Conservation (phyloP, 2,888 invertebrate species). For the Agrochola circellaris region DNA sequence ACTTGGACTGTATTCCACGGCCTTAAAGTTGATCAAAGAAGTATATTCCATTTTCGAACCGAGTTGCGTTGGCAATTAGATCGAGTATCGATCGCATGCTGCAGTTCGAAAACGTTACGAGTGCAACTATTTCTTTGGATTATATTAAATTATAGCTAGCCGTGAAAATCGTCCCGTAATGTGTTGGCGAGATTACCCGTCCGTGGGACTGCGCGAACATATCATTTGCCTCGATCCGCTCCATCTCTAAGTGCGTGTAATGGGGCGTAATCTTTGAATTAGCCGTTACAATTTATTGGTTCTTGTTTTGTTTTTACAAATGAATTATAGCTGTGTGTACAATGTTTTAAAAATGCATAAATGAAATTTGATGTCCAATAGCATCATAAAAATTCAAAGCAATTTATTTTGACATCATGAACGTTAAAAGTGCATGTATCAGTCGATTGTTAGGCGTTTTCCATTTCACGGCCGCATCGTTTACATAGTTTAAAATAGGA, state of each 20-base stretch:
- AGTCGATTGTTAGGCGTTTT: slow-evolving; percentile 18
- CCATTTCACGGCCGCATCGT: slow-evolving; percentile 36
- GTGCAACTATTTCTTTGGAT: slow-evolving; percentile 90
- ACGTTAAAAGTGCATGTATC: slow-evolving; percentile 28
- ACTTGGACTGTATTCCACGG: slow-evolving; percentile 72
- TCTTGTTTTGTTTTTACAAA: slow-evolving; percentile 80
- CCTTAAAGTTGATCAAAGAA: slow-evolving; percentile 61
- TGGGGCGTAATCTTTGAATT: slow-evolving; percentile 88
- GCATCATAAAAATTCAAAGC: slow-evolving; percentile 41
- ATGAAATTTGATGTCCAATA: slow-evolving; percentile 32
- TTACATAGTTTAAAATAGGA: slow-evolving; percentile 40
- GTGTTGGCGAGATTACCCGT: slow-evolving; percentile 87
- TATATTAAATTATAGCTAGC: slow-evolving; percentile 91
- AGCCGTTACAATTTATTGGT: slow-evolving; percentile 86
- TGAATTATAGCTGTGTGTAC: slow-evolving; percentile 65
- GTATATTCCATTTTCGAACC: slow-evolving; percentile 60
- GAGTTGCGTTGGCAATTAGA: slow-evolving; percentile 52
- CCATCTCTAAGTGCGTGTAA: slow-evolving; percentile 85
- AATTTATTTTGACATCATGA: slow-evolving; percentile 54
- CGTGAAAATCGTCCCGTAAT: slow-evolving; percentile 90
- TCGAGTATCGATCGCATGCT: slow-evolving; percentile 69
- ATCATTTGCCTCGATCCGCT: slow-evolving; percentile 85
- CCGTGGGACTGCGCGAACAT: slow-evolving; percentile 87
- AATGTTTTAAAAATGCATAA: slow-evolving; percentile 42
- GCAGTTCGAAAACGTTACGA: slow-evolving; percentile 74